A percentile compares a stretch with the other conserved stretches of the same genome.
These are phyloP conservation scores for Rhingia campestris DNA, from an alignment of 2,888 invertebrate genomes.

Conservation along the genomic window DNA sequence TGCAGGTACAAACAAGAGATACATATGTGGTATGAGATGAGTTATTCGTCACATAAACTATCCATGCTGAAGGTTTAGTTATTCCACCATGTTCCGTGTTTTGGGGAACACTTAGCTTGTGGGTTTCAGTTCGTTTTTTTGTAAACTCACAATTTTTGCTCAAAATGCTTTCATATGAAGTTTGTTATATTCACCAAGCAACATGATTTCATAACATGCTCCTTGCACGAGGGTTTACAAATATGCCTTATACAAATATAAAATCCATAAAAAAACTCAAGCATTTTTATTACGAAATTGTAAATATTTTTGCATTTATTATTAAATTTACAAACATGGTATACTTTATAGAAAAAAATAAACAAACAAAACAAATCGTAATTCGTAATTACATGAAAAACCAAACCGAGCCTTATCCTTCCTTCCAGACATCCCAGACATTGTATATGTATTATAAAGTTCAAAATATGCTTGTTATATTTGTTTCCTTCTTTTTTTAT, in stretches of 20 bases:
- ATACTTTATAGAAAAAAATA: slow-evolving; percentile 8
- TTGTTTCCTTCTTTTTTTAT: background rate
- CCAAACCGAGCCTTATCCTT: slow-evolving; percentile 66
- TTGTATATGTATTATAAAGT: slow-evolving; percentile 43
- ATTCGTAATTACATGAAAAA: slow-evolving; percentile 4
- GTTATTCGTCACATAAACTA: no score
- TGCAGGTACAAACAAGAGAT: no score
- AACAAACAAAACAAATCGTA: slow-evolving; percentile 5
- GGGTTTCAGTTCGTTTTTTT: no score
- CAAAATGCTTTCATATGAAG: no score
- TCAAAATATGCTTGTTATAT: slow-evolving; percentile 45
- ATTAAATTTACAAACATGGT: background rate
- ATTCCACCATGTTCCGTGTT: no score
- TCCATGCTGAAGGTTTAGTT: no score
- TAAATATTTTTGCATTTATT: slow-evolving; percentile 21
- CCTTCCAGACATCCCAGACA: slow-evolving; percentile 56
- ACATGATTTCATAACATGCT: background rate
- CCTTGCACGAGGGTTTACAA: slow-evolving; percentile 7
- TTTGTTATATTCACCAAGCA: no score
- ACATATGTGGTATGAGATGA: no score
- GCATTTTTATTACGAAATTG: background rate
- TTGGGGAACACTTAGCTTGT: no score
- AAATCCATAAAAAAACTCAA: background rate
- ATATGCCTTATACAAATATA: background rate
- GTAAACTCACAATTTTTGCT: no score